These are phyloP conservation scores for Telmatochromis sp. DNA, from an alignment of 2,113 vertebrate species.

Conservation along the genomic window DNA sequence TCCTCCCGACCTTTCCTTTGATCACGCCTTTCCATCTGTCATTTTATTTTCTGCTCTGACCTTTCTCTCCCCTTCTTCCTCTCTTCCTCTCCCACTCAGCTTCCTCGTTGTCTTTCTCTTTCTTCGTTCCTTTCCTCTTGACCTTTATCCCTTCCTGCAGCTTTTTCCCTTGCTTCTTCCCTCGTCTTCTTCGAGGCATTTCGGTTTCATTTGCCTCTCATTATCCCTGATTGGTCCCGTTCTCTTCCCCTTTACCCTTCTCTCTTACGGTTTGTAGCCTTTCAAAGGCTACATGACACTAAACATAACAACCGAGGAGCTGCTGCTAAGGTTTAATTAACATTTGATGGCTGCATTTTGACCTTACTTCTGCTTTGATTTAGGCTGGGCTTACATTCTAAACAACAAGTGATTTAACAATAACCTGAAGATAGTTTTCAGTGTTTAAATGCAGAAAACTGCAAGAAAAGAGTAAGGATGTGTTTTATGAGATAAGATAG, in stretches of 20 bases:
- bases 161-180: neutral
- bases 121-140: constrained; percentile 15
- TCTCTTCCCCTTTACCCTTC: neutral
- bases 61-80: neutral
- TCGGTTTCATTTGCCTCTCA: neutral
- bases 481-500: constrained; percentile 27
- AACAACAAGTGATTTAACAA: neutral
- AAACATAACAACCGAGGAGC: neutral
- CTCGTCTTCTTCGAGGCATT: neutral
- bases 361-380: neutral
- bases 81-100: neutral
- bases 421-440: neutral
- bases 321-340: neutral
- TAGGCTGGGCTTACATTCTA: neutral
- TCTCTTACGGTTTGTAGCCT: neutral
- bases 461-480: neutral
- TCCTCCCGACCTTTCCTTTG: constrained; percentile 15
- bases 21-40: constrained; percentile 17
- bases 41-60: constrained; percentile 23
- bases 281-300: neutral
- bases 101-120: constrained; percentile 29
- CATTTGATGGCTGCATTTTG: neutral
- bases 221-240: neutral
- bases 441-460: neutral
- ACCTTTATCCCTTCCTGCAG: constrained; percentile 16